Percentiles rank a stretch among this genome's conserved stretches.
These are phyloP conservation scores for Eucera pruinosa DNA, from an alignment of 2,888 invertebrate genomes.

Conservation along the genomic window DNA sequence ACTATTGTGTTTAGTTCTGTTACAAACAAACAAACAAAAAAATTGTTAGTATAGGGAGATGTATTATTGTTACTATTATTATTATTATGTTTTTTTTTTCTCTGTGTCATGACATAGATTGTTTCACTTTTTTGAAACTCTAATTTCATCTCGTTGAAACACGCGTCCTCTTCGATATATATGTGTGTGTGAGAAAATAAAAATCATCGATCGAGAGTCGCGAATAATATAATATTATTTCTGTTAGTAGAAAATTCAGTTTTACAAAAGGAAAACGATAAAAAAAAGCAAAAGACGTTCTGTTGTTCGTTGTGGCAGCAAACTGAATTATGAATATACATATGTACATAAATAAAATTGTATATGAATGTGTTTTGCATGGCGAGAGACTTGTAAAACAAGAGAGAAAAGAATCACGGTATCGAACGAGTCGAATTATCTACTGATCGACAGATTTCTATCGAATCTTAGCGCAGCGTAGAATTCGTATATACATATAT, in stretches of 20 bases:
- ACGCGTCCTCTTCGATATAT: no score
- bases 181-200: no score
- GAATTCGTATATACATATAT: conserved; percentile 36
- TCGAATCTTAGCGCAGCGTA: conserved; percentile 4
- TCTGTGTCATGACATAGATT: conserved; percentile 2
- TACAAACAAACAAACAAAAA: no score
- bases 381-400: conserved; percentile 2
- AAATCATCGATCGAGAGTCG: no score
- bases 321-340: background rate
- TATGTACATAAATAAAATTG: conserved; percentile 7
- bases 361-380: background rate
- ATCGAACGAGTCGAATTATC: background rate
- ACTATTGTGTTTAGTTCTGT: conserved; percentile 27
- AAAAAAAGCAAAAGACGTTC: background rate
- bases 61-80: conserved; percentile 8
- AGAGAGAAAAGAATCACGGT: background rate
- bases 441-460: conserved; percentile 21
- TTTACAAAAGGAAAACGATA: no score
- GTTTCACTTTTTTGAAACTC: conserved; percentile 25
- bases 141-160: background rate
- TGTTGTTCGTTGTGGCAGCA: background rate
- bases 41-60: conserved; percentile 18
- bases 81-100: background rate
- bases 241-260: no score
- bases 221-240: no score